Conservation (phyloP, 2,797 vertebrate species). For the Labroides dimidiatus region DNA sequence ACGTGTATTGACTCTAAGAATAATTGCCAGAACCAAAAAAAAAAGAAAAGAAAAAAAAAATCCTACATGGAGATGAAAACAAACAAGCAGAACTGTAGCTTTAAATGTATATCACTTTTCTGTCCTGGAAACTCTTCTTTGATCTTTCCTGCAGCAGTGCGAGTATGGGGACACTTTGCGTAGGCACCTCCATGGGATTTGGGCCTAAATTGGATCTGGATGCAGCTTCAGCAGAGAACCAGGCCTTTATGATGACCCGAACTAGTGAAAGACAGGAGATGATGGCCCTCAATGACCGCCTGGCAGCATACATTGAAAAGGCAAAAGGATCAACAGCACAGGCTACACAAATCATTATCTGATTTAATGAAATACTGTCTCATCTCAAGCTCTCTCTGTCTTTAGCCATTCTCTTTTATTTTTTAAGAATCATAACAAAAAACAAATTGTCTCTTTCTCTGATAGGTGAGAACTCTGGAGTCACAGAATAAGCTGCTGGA, state of each 20-base stretch:
- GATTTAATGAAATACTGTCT: background rate
- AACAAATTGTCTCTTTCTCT: background rate
- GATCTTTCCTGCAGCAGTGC: conserved; percentile 56
- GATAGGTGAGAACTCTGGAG: conserved; percentile 80
- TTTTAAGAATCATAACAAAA: background rate
- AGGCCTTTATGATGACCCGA: conserved; percentile 75
- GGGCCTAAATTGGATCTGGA: conserved; percentile 77
- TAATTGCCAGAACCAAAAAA: too few species aligned
- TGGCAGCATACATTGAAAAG: conserved; percentile 84
- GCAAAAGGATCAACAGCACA: conserved; percentile 45
- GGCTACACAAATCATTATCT: background rate
- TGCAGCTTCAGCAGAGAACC: conserved; percentile 80
- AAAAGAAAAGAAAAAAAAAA: too few species aligned
- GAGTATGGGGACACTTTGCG: conserved; percentile 75
- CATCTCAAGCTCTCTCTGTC: too few species aligned
- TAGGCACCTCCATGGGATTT: conserved; percentile 64
- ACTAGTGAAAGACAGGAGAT: conserved; percentile 80
- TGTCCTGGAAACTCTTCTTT: background rate
- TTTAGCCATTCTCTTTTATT: background rate
- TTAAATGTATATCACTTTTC: too few species aligned
- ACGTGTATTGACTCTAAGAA: too few species aligned
- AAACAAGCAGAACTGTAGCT: too few species aligned
- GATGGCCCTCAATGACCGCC: conserved; percentile 83
- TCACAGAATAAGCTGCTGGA: conserved; percentile 79
- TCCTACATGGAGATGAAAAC: too few species aligned